Evolutionary conservation across 2,113 vertebrate species (phyloP).

Genomic region (Archocentrus centrarchus): DNA sequence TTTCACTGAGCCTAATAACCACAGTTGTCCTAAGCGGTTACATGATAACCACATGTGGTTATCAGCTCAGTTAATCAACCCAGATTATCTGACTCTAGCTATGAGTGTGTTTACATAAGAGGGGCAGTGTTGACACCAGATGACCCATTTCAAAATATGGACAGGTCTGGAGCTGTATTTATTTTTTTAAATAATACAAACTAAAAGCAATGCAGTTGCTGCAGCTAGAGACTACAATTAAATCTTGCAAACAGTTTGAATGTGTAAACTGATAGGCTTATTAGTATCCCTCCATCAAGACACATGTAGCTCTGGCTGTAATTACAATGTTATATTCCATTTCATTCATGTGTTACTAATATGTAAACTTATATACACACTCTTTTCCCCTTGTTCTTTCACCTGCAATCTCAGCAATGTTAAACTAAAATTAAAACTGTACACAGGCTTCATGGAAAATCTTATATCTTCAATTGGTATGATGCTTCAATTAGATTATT

Average conservation of each 20-base stretch:
- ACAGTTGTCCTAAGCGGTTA: neutral
- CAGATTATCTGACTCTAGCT: conserved; percentile 3
- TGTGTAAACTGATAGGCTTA: neutral
- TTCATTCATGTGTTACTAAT: neutral
- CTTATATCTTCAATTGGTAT: neutral
- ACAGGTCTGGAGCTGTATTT: neutral
- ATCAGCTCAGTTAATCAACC: neutral
- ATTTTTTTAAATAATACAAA: neutral
- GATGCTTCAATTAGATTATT: neutral
- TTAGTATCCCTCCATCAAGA: neutral
- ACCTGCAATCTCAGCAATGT: neutral
- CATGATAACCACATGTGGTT: neutral
- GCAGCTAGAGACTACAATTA: neutral
- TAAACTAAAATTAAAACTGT: neutral
- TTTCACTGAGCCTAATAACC: neutral
- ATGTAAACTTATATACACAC: neutral
- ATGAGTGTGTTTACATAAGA: neutral
- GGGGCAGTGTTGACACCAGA: neutral
- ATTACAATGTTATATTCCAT: neutral
- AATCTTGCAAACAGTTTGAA: neutral
- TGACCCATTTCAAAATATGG: neutral
- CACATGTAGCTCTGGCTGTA: neutral
- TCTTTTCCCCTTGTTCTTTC: neutral
- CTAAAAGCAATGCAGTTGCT: neutral
- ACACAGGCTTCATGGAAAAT: neutral